phyloP scores from a whole-genome alignment of 2,888 invertebrate genomes.

The Clepsis dumicolana region DNA sequence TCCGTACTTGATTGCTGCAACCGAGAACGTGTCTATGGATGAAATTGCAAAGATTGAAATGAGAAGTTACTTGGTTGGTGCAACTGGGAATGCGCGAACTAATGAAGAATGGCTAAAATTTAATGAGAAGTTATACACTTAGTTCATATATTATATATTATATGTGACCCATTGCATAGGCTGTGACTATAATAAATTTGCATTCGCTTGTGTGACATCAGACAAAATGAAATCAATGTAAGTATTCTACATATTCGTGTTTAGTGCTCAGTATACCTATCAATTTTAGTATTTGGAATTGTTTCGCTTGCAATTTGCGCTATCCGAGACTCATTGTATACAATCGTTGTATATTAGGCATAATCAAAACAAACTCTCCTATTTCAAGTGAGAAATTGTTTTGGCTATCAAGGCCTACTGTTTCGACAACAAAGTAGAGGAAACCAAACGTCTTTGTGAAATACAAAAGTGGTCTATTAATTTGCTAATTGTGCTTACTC shows the following conservation, averaged over 20 bases:
- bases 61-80: neutral
- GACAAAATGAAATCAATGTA: too few species aligned
- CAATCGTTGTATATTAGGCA: neutral
- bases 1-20: conserved; percentile 15
- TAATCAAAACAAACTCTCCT: neutral
- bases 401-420: neutral
- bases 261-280: too few species aligned
- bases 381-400: neutral
- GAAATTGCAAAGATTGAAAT: neutral
- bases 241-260: too few species aligned
- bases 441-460: neutral
- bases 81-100: too few species aligned
- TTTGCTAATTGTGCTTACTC: neutral
- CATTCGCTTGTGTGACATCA: too few species aligned
- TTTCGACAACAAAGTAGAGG: conserved; percentile 2
- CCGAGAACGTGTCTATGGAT: neutral
- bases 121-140: too few species aligned
- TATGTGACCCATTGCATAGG: too few species aligned
- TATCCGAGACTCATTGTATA: neutral
- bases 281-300: too few species aligned
- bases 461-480: neutral
- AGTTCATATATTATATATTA: too few species aligned
- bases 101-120: too few species aligned
- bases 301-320: neutral
- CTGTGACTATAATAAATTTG: too few species aligned